Evolutionary conservation across 2,888 invertebrate genomes (phyloP), one percentile per base, ranked within the genome.

Genomic region (Ennomos erosarius): DNA sequence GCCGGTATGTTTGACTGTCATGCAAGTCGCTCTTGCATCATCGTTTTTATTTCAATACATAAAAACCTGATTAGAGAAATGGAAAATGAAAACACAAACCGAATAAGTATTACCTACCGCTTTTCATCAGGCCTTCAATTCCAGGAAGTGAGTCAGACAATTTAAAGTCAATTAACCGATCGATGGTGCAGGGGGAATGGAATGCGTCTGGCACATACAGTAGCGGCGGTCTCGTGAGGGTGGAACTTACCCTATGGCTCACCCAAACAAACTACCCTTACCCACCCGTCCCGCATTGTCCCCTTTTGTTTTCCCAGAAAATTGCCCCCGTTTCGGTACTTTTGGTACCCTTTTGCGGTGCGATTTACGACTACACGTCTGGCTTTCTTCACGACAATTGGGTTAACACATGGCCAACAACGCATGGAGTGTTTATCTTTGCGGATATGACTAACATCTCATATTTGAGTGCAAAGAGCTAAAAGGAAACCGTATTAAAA

Each of bases 141-240:
- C 48, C 59, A 69, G 74, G 75, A 78, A 81, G 70, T 79, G 74
- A 77, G 65, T 76, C 79, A 80, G 78, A 79, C 80, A 71, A 80
- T 83, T 85, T 77, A 69, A 76, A 78, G 78, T 82, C 77, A 76
- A 82, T 84, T 81, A 81, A 79, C 69, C 76, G 79, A 85, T 87
- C 86, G 85, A 83, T 86, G 74, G 70, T 70, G 73, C 72, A 70
- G 76, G 73, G 78, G 82, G 79, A 75, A 64, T 68, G 73, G 79
- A 75, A 64, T 69, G 73, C 64, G 83, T 84, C 84, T 85, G 85
- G 78, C 76, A 71, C 73, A 77, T 71, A 16, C 16, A 16, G 16
- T 16, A 68, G 68, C 66, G 67, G 59, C 70, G 51, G 57, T 56
- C 62, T 59, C 35, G 53, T 49, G 61, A 67, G 71, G 76, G 71